A percentile compares a stretch with the other conserved stretches of the same genome.
Conservation (phyloP, 2,797 vertebrate species). For the Lemur catta region DNA sequence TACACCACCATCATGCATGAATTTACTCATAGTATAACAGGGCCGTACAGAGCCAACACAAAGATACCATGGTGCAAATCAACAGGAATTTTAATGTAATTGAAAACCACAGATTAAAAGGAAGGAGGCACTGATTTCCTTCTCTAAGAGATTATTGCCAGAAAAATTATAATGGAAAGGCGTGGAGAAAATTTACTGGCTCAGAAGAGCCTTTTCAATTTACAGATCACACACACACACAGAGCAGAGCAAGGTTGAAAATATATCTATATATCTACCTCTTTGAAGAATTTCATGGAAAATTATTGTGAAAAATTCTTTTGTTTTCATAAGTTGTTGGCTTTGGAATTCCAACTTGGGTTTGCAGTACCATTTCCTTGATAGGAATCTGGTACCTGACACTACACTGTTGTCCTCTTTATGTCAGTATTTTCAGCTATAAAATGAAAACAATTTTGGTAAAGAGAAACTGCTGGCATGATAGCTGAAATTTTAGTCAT, state of each 20-base stretch:
- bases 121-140: neutral
- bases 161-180: slow-evolving; percentile 3
- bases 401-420: neutral
- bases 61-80: neutral
- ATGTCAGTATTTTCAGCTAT: slow-evolving; percentile 21
- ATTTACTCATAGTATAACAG: neutral
- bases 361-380: slow-evolving; percentile 5
- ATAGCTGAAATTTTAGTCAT: slow-evolving; percentile 4
- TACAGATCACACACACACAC: neutral
- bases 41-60: neutral
- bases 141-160: neutral
- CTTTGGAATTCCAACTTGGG: neutral
- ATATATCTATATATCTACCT: neutral
- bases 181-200: slow-evolving; percentile 1
- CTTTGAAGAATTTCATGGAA: neutral
- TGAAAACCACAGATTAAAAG: neutral
- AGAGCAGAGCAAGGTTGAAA: neutral
- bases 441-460: slow-evolving; percentile 18
- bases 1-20: neutral
- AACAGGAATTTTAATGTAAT: neutral
- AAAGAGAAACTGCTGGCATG: neutral
- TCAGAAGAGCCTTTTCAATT: neutral
- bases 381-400: neutral
- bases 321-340: neutral
- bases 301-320: neutral